Conservation (phyloP, 2,797 vertebrate species). For the Kryptolebias ocellatus region DNA sequence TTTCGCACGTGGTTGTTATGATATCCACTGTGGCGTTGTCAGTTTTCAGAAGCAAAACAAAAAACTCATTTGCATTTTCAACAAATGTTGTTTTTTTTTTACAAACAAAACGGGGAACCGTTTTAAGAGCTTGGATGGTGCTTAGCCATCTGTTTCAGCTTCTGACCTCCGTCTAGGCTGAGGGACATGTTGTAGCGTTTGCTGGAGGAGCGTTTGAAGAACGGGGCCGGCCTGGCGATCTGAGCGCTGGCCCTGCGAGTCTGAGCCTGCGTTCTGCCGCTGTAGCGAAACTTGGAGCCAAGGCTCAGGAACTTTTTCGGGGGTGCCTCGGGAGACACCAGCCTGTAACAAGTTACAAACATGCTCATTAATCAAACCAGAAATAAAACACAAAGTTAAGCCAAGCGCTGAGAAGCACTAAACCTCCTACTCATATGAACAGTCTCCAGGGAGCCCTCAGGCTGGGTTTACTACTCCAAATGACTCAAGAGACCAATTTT, state of each 20-base stretch:
- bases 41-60: slow-evolving; percentile 19
- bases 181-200: slow-evolving; percentile 97
- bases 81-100: neutral
- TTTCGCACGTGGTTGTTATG: neutral
- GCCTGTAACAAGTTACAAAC: slow-evolving; percentile 75
- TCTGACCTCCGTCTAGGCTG: slow-evolving; percentile 94
- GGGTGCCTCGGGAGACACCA: slow-evolving; percentile 93
- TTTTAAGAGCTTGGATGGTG: neutral
- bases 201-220: slow-evolving; percentile 93
- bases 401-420: neutral
- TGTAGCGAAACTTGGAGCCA: slow-evolving; percentile 98
- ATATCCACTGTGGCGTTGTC: slow-evolving; percentile 3
- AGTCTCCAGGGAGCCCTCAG: slow-evolving; percentile 22
- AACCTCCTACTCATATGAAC: slow-evolving; percentile 26
- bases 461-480: slow-evolving; percentile 18
- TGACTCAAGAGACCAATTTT: slow-evolving; percentile 11
- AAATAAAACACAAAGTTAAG: slow-evolving; percentile 28
- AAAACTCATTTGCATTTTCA: neutral
- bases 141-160: slow-evolving; percentile 42
- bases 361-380: slow-evolving; percentile 43
- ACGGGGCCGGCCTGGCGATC: slow-evolving; percentile 92
- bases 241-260: slow-evolving; percentile 92
- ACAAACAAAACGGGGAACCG: neutral
- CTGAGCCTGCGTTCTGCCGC: slow-evolving; percentile 95
- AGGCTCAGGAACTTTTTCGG: slow-evolving; percentile 96